These are phyloP conservation scores for Acleris cristana DNA, from an alignment of 2,888 invertebrate species.

Conservation along the genomic window DNA sequence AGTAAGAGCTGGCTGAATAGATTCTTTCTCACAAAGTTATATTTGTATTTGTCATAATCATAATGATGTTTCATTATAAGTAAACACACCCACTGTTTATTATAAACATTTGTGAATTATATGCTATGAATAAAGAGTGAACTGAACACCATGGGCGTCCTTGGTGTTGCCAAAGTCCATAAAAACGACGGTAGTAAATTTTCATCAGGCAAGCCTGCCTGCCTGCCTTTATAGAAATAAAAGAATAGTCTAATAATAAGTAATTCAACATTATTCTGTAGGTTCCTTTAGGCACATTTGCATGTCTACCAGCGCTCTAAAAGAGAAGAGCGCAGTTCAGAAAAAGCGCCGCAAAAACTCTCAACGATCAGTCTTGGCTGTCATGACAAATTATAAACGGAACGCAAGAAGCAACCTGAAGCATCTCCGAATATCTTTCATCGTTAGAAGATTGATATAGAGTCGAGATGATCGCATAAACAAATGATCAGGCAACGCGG, in stretches of 20 bases:
- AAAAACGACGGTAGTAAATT: no score
- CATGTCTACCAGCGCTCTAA: neutral
- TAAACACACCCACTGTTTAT: no score
- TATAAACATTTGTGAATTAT: no score
- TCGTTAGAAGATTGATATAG: conserved; percentile 76
- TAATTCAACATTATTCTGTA: no score
- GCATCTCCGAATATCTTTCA: conserved; percentile 74
- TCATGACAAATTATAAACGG: conserved; percentile 67
- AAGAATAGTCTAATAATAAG: no score
- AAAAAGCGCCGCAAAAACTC: neutral
- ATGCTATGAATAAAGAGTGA: no score
- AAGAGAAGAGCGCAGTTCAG: neutral
- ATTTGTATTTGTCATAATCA: neutral
- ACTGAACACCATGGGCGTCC: no score
- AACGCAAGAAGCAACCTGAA: conserved; percentile 61
- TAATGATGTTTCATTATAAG: no score
- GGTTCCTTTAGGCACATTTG: no score
- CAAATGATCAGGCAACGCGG: conserved; percentile 73
- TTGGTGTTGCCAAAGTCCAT: no score
- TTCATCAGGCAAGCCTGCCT: no score
- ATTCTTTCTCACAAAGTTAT: neutral
- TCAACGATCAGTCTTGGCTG: conserved; percentile 43
- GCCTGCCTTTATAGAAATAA: no score
- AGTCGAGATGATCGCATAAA: conserved; percentile 73
- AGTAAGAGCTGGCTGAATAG: neutral